Evolutionary conservation across 2,113 vertebrate genomes (phyloP).

Genomic region (Charina bottae): DNA sequence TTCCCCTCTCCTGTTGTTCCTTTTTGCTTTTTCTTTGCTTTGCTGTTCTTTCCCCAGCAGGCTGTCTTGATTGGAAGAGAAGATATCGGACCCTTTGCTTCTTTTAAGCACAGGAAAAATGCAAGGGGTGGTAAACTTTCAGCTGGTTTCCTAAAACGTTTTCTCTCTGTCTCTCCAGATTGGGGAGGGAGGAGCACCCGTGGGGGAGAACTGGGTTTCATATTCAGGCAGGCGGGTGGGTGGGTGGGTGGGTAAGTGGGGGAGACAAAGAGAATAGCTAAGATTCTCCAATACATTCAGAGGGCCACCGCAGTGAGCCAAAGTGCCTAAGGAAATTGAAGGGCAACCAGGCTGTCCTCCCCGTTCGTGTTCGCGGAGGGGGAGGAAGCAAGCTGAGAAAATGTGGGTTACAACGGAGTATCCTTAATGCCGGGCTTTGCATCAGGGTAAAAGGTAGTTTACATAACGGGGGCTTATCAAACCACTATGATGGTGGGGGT

Average conservation of each 20-base stretch:
- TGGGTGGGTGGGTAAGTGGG: neutral
- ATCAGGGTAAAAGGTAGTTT: too few relatives aligned
- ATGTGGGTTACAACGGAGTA: too few relatives aligned
- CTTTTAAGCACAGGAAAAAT: neutral
- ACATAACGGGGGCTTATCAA: too few relatives aligned
- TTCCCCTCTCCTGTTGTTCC: neutral
- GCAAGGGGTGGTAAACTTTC: neutral
- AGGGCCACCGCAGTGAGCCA: neutral
- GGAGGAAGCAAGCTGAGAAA: too few relatives aligned
- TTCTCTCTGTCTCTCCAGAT: neutral
- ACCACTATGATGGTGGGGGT: too few relatives aligned
- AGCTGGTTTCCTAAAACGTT: neutral
- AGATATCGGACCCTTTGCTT: neutral
- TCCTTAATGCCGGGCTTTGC: too few relatives aligned
- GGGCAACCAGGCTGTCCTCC: neutral
- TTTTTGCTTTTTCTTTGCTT: neutral
- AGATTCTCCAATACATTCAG: conserved; percentile 32
- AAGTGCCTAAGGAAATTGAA: neutral
- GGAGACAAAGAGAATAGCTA: neutral
- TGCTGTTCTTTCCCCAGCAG: neutral
- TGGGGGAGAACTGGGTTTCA: conserved; percentile 29
- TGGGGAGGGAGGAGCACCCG: neutral
- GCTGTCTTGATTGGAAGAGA: neutral
- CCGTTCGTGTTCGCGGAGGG: too few relatives aligned
- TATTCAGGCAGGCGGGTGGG: conserved; percentile 21